Evolutionary conservation across 2,888 invertebrate species (phyloP), one percentile per base, ranked within the genome.

Genomic region (Drosophila paracracens): DNA sequence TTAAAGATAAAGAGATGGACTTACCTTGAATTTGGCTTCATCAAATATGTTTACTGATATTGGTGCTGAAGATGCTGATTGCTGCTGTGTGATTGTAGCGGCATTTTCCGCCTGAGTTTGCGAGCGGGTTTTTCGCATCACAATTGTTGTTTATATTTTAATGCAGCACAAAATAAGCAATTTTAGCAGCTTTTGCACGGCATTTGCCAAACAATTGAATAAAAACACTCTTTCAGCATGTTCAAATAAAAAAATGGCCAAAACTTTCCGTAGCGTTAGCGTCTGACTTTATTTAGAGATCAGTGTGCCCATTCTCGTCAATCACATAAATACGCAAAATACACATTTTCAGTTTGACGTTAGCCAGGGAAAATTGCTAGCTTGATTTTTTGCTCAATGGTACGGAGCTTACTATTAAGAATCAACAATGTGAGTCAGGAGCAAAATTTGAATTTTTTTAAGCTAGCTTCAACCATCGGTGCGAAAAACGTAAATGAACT

Each of bases 71-170:
- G 78, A 61, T 50, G 85, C 43, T 70, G 78, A 56, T 50, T 74
- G 79, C 64, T 64, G 78, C 70, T 75, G 59, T 67, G 80, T 67
- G 46, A 74, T 61, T 65, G 86, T 71, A 77, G 89, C 80, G 78
- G 91, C 92, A 88, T 92, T 92, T 88, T 92, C 93, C 79, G 93
- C 92, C 79, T 92, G 92, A 63, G 93, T 93, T 83, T 93, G 93
- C 57, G 93, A 93, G 68, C 93, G 91, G 78, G 93, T 93, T 79
- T 92, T 93, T 86, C 93, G 92, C 93, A 93, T 93, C 72, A 86
- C 91, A 89, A 81, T 76, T 67, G 18, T 70, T 80, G 68, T 72
- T 60, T 51, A 46, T 69, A 33, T 25, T 61, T 65, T 35, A 46
- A 61, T 73, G 58, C 61, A 77, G 69, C 82, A 62, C 73, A 79